A percentile compares a stretch with the other conserved stretches of the same genome.
Conservation (phyloP, 2,113 vertebrate genomes). For the Globicephala melas region DNA sequence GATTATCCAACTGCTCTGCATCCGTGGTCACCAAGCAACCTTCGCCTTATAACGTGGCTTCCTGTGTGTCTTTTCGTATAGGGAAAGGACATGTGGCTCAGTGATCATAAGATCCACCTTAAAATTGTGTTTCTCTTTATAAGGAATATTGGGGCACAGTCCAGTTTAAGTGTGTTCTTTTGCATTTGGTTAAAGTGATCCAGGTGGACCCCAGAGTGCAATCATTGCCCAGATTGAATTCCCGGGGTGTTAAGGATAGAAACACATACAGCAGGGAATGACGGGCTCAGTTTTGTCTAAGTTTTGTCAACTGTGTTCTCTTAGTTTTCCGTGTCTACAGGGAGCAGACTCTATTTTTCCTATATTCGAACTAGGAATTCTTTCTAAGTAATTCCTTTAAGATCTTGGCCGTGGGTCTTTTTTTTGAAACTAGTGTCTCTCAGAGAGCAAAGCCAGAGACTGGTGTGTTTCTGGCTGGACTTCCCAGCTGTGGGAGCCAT, state of each 20-base stretch:
- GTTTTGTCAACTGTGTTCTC: background rate
- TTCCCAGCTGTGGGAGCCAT: background rate
- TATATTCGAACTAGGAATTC: background rate
- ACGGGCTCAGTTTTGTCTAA: background rate
- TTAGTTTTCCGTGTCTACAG: background rate
- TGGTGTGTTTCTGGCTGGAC: background rate
- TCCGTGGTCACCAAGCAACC: background rate
- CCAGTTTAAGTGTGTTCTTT: background rate
- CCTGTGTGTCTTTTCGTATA: background rate
- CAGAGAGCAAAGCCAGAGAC: background rate
- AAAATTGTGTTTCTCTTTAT: background rate
- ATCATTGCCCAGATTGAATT: background rate
- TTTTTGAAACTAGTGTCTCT: background rate
- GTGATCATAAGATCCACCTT: background rate
- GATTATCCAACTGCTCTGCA: background rate
- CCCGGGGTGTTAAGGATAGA: background rate
- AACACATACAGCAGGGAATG: background rate
- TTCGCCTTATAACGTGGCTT: background rate
- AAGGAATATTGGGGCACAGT: background rate
- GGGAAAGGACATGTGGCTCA: background rate
- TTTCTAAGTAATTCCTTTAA: background rate
- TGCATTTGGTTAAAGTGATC: background rate
- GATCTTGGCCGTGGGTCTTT: background rate
- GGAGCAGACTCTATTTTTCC: background rate
- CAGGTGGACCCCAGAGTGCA: background rate